These are phyloP conservation scores for Paguma larvata DNA, from an alignment of 2,797 vertebrate species.

Conservation along the genomic window DNA sequence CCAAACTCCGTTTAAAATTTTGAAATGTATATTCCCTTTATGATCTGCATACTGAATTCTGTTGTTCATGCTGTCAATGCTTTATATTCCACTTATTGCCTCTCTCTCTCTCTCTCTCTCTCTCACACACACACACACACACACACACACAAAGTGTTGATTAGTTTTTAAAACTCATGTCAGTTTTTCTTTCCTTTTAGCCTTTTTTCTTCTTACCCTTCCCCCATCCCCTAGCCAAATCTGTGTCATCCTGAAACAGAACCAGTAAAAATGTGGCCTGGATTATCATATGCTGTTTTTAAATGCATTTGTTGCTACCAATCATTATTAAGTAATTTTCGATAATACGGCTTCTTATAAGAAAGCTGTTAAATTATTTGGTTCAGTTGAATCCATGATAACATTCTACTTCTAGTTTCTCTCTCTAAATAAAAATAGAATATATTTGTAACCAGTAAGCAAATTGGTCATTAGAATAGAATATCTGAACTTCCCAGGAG, in stretches of 20 bases:
- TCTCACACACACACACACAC: neutral
- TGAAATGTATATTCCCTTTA: conserved; percentile 18
- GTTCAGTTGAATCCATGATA: neutral
- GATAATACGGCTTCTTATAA: neutral
- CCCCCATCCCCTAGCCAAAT: neutral
- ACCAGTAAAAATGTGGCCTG: neutral
- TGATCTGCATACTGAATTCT: conserved; percentile 7
- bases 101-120: too few relatives aligned
- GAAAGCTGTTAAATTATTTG: neutral
- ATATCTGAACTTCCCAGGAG: neutral
- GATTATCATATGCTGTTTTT: neutral
- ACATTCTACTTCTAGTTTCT: neutral
- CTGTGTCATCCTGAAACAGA: neutral
- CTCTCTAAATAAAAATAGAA: neutral
- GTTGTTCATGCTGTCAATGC: neutral
- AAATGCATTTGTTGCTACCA: neutral
- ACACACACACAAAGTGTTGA: neutral
- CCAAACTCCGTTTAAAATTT: conserved; percentile 56
- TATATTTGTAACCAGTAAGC: neutral
- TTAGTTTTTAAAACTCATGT: conserved; percentile 10
- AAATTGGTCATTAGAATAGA: neutral
- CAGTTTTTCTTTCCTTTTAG: neutral
- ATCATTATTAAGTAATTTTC: neutral
- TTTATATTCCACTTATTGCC: neutral
- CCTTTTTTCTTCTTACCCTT: neutral